Evolutionary conservation across 2,113 vertebrate species (phyloP).

Genomic region (Spea bombifrons): DNA sequence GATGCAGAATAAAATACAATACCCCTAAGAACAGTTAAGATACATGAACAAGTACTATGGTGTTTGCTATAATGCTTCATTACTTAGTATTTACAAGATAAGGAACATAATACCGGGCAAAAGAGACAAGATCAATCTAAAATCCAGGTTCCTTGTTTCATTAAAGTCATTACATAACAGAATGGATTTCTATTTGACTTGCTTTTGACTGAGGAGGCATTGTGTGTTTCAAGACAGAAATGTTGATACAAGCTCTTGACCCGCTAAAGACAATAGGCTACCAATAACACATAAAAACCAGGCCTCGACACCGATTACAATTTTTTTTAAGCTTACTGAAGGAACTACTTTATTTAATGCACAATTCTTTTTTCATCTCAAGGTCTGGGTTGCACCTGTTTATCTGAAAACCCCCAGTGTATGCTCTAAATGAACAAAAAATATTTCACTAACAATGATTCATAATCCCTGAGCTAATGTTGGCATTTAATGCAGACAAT

Average conservation of each 20-base stretch:
- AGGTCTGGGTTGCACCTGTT: too few relatives aligned
- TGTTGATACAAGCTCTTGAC: background rate
- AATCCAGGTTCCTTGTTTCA: conserved; percentile 6
- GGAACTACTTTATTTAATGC: too few relatives aligned
- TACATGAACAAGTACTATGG: background rate
- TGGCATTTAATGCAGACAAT: too few relatives aligned
- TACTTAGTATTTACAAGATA: conserved; percentile 5
- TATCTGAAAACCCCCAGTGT: too few relatives aligned
- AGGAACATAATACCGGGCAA: conserved; percentile 9
- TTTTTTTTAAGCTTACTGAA: too few relatives aligned
- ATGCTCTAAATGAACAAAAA: too few relatives aligned
- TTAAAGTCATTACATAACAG: conserved; percentile 9
- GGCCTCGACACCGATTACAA: background rate
- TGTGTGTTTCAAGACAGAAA: background rate
- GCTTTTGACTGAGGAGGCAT: background rate
- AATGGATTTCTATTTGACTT: background rate
- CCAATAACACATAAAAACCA: background rate
- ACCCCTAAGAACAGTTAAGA: too few relatives aligned
- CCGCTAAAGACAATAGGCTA: background rate
- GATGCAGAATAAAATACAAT: too few relatives aligned
- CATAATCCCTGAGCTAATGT: too few relatives aligned
- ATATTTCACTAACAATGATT: too few relatives aligned
- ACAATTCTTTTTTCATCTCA: too few relatives aligned
- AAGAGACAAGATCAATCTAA: conserved; percentile 5
- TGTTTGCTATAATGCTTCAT: conserved; percentile 5